Conservation (phyloP, 2,113 vertebrate species). For the Oryzias curvinotus region DNA sequence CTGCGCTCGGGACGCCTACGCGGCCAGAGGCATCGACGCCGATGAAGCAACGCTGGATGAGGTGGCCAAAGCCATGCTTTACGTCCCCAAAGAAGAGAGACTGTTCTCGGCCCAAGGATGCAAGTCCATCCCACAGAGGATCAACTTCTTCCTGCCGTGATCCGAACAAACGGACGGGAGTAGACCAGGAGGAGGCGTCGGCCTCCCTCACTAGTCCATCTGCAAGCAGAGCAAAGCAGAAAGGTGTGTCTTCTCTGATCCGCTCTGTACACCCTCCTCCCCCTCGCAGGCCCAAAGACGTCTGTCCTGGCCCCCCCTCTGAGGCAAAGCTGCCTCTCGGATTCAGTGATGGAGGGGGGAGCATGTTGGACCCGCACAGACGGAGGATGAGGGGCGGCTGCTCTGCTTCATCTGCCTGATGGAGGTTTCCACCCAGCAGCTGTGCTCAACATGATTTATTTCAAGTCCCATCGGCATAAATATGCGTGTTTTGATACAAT, state of each 20-base stretch:
- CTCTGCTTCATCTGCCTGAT: slow-evolving; percentile 26
- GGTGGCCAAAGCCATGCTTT: slow-evolving; percentile 87
- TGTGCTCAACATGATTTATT: slow-evolving; percentile 18
- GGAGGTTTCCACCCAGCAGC: slow-evolving; percentile 17
- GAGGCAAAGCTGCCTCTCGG: slow-evolving; percentile 25
- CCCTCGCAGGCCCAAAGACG: slow-evolving; percentile 19
- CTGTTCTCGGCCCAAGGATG: slow-evolving; percentile 95
- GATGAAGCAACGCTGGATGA: slow-evolving; percentile 81
- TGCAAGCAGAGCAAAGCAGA: slow-evolving; percentile 40
- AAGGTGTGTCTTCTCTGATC: slow-evolving; percentile 27
- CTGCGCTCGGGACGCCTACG: slow-evolving; percentile 84
- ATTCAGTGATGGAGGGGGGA: slow-evolving; percentile 12
- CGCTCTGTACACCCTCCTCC: slow-evolving; percentile 14
- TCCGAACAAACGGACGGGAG: not conserved
- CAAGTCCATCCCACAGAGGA: slow-evolving; percentile 91
- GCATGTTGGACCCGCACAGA: slow-evolving; percentile 11
- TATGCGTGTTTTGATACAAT: slow-evolving; percentile 2
- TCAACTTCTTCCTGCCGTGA: slow-evolving; percentile 88
- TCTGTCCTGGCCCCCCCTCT: slow-evolving; percentile 46
- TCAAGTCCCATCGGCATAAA: not conserved
- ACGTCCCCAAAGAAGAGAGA: slow-evolving; percentile 88
- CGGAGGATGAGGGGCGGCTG: slow-evolving; percentile 8
- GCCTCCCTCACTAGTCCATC: slow-evolving; percentile 34
- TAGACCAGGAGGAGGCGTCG: slow-evolving; percentile 29
- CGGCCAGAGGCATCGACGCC: slow-evolving; percentile 78